Percentiles rank a stretch among this genome's conserved stretches.
Conservation (phyloP, 2,113 vertebrate genomes). For the Pygoscelis adeliae region DNA sequence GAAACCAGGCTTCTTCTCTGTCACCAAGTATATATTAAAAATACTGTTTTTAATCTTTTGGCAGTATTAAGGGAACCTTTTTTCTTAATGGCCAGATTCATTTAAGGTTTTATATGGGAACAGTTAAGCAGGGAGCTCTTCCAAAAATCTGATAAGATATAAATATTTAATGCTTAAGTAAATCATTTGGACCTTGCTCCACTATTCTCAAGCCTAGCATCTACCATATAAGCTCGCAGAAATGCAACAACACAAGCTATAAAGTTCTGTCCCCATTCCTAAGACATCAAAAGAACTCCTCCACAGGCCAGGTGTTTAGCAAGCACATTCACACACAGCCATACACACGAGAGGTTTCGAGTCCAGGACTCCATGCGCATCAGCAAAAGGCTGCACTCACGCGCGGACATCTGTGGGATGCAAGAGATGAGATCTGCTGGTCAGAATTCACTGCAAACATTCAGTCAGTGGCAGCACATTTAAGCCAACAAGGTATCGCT, state of each 20-base stretch:
- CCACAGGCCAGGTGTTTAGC: neutral
- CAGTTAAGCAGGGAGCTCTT: neutral
- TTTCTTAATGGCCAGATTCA: neutral
- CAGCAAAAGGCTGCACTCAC: neutral
- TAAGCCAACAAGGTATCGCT: neutral
- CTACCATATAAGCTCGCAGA: neutral
- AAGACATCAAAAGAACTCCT: neutral
- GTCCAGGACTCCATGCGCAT: neutral
- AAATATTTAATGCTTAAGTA: neutral
- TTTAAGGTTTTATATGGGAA: neutral
- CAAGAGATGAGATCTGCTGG: neutral
- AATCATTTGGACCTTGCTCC: neutral
- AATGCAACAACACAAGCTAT: neutral
- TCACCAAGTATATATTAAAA: neutral
- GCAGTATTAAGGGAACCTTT: neutral
- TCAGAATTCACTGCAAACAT: neutral
- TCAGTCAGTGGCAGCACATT: accelerated
- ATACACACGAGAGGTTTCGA: neutral
- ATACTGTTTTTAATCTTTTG: neutral
- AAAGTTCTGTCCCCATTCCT: neutral
- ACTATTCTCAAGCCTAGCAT: neutral
- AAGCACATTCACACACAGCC: neutral
- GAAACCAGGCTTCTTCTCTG: neutral
- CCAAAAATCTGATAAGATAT: neutral
- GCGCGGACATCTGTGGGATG: accelerated